Conservation (phyloP, 2,888 invertebrate genomes). For the Micropterix aruncella region DNA sequence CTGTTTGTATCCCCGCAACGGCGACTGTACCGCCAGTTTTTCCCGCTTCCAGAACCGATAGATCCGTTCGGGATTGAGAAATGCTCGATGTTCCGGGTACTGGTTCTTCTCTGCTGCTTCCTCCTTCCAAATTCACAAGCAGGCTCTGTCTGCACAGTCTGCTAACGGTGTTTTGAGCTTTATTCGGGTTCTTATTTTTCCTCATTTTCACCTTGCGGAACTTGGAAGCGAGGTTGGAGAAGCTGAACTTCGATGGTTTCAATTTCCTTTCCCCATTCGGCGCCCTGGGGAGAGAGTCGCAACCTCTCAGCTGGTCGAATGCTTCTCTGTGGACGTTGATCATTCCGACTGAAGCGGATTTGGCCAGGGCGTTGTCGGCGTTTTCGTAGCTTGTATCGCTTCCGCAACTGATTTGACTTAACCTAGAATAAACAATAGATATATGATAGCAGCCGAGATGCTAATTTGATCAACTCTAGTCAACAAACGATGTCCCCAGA, state of each 20-base stretch:
- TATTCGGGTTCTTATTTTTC: conserved; percentile 21
- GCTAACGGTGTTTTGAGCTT: conserved; percentile 45
- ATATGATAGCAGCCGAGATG: too few species aligned
- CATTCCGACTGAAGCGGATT: conserved; percentile 68
- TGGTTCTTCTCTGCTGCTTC: background rate
- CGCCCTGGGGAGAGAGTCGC: conserved; percentile 35
- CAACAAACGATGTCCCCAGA: too few species aligned
- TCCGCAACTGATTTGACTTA: conserved; percentile 48
- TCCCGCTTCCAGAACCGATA: background rate
- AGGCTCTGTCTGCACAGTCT: conserved; percentile 63
- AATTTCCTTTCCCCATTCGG: background rate
- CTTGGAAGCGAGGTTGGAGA: conserved; percentile 39
- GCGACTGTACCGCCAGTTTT: background rate
- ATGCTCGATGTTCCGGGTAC: background rate
- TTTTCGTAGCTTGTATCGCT: conserved; percentile 39
- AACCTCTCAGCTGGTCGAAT: conserved; percentile 38
- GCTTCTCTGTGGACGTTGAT: conserved; percentile 50
- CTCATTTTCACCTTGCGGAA: conserved; percentile 41
- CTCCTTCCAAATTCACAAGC: conserved; percentile 34
- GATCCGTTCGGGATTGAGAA: background rate
- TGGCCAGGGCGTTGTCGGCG: conserved; percentile 36
- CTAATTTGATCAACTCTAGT: too few species aligned
- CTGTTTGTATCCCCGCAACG: background rate
- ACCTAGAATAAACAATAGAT: too few species aligned
- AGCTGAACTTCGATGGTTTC: background rate